Evolutionary conservation across 2,113 vertebrate genomes (phyloP).

Genomic region (Theristicus caerulescens): DNA sequence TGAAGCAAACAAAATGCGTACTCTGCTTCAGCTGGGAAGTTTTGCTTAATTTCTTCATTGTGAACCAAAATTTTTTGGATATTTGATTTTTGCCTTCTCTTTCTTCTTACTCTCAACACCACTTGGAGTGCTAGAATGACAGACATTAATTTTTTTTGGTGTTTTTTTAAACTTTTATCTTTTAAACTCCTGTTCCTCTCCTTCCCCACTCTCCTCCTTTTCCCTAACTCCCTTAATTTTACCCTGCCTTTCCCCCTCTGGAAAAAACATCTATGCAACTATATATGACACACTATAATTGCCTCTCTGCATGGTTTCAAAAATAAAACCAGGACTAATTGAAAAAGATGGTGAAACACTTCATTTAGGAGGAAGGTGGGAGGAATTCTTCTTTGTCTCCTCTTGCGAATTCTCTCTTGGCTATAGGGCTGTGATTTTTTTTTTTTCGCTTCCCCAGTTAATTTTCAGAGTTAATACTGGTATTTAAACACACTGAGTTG

Average conservation of each 20-base stretch:
- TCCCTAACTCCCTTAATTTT: not conserved
- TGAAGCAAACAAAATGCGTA: not conserved
- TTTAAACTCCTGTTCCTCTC: not conserved
- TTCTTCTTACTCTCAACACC: not conserved
- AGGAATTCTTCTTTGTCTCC: not conserved
- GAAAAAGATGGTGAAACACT: not conserved
- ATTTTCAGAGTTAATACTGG: not conserved
- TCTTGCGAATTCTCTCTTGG: not conserved
- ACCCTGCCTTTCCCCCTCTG: not conserved
- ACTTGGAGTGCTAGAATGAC: not conserved
- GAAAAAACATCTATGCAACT: not conserved
- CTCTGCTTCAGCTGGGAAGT: not conserved
- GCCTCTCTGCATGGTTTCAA: not conserved
- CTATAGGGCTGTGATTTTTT: not conserved
- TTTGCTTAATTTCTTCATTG: not conserved
- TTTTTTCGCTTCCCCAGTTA: not conserved
- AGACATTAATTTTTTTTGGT: not conserved
- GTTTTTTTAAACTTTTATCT: not conserved
- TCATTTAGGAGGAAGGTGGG: not conserved
- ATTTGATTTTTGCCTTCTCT: not conserved
- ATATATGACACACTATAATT: not conserved
- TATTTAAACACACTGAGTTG: not conserved
- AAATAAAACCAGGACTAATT: not conserved
- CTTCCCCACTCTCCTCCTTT: not conserved
- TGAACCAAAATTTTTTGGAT: not conserved